Percentiles rank a stretch among this genome's conserved stretches.
These are phyloP conservation scores for Vireo griseus DNA, from an alignment of 2,797 vertebrate species.

Conservation along the genomic window DNA sequence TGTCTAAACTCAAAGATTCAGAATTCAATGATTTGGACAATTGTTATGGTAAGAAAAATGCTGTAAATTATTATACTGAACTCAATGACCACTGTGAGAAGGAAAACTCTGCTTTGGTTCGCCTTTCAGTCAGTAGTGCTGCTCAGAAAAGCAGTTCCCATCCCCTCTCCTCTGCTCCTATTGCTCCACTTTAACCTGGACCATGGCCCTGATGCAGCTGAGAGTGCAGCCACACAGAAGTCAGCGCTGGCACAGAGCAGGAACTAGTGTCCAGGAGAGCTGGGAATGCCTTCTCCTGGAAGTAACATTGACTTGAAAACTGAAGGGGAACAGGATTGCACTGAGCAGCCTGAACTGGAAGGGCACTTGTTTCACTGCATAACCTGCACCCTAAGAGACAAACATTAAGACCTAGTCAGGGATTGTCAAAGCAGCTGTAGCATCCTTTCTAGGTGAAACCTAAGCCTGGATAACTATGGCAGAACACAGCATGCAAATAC, in stretches of 20 bases:
- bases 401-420: neutral
- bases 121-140: neutral
- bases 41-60: neutral
- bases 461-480: neutral
- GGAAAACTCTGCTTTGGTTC: neutral
- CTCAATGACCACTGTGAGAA: neutral
- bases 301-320: neutral
- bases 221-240: neutral
- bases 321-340: neutral
- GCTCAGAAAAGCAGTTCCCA: neutral
- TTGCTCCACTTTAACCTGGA: neutral
- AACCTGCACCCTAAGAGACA: neutral
- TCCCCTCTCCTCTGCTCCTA: neutral
- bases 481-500: neutral
- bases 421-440: neutral
- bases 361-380: neutral
- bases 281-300: neutral
- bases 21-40: neutral
- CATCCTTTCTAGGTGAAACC: neutral
- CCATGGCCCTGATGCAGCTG: neutral
- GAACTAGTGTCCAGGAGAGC: neutral
- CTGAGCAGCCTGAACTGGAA: neutral
- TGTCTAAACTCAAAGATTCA: neutral
- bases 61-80: neutral
- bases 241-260: neutral